These are phyloP conservation scores for Threskiornis aethiopicus DNA, from an alignment of 2,797 vertebrate species.

Conservation along the genomic window DNA sequence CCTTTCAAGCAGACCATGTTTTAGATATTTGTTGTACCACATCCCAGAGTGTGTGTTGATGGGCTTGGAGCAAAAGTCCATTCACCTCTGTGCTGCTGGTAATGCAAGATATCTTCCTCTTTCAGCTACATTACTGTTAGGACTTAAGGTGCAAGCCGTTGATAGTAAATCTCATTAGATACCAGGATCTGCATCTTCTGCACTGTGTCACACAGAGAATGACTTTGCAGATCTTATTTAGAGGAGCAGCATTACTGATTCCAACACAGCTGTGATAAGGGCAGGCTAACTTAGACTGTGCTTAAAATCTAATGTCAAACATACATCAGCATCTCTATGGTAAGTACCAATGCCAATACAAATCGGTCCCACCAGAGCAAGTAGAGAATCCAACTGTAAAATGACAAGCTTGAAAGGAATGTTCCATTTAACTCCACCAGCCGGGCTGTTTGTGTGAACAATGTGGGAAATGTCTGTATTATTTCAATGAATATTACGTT, in stretches of 20 bases:
- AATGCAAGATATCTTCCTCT: not conserved
- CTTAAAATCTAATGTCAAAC: not conserved
- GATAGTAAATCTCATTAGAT: not conserved
- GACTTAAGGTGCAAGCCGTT: not conserved
- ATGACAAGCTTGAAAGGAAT: not conserved
- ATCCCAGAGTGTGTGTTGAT: not conserved
- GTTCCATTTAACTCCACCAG: not conserved
- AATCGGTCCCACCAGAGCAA: not conserved
- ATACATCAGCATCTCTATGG: not conserved
- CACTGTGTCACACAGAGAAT: not conserved
- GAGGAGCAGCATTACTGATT: not conserved
- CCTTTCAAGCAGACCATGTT: not conserved
- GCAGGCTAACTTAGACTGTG: not conserved
- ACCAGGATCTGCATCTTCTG: not conserved
- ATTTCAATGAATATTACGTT: not conserved
- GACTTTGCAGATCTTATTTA: not conserved
- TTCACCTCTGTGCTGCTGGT: not conserved
- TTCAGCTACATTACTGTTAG: not conserved
- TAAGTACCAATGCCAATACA: not conserved
- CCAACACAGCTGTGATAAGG: not conserved
- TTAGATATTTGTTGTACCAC: not conserved
- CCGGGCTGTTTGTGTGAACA: not conserved
- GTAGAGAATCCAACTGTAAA: not conserved
- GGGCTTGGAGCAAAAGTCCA: not conserved
- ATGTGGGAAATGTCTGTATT: not conserved